Percentiles rank a stretch among this genome's conserved stretches.
Evolutionary conservation across 2,888 invertebrate genomes (phyloP).

Genomic region (Diabrotica balteata): DNA sequence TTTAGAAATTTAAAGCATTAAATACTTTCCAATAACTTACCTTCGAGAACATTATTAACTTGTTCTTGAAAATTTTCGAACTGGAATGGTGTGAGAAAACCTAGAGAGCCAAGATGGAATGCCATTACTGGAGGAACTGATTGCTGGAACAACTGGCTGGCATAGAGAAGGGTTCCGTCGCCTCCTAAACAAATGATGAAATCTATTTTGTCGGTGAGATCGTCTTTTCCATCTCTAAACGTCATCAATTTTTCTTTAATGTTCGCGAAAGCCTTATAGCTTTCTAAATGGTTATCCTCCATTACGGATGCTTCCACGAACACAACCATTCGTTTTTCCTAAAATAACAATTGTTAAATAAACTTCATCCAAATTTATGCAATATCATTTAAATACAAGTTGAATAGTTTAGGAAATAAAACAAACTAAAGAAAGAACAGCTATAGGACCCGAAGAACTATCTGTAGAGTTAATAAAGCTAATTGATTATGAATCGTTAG

Average conservation of each 20-base stretch:
- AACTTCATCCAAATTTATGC: too few relatives aligned
- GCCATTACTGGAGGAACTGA: constrained; percentile 98
- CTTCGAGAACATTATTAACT: constrained; percentile 93
- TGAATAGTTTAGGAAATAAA: too few relatives aligned
- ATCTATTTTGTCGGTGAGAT: constrained; percentile 95
- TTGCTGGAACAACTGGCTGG: constrained; percentile 93
- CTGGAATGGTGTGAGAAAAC: constrained; percentile 95
- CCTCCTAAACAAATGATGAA: constrained; percentile 97
- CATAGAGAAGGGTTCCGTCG: constrained; percentile 95
- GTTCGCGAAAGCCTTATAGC: constrained; percentile 76
- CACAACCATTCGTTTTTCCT: constrained; percentile 96
- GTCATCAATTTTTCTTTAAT: constrained; percentile 88
- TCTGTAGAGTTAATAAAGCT: too few relatives aligned
- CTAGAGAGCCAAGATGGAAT: constrained; percentile 94
- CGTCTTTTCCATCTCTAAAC: constrained; percentile 88
- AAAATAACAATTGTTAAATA: constrained; percentile 47
- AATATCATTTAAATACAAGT: too few relatives aligned
- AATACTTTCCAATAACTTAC: constrained; percentile 58
- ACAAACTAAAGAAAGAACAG: too few relatives aligned
- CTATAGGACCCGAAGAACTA: too few relatives aligned
- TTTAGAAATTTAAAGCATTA: too few relatives aligned
- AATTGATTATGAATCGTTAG: too few relatives aligned
- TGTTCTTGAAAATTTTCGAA: constrained; percentile 94
- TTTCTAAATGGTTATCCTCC: constrained; percentile 80
- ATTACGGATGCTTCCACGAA: constrained; percentile 92